Percentiles rank a stretch among this genome's conserved stretches.
Evolutionary conservation across 2,113 vertebrate species (phyloP).

Genomic region (Morone chrysops): DNA sequence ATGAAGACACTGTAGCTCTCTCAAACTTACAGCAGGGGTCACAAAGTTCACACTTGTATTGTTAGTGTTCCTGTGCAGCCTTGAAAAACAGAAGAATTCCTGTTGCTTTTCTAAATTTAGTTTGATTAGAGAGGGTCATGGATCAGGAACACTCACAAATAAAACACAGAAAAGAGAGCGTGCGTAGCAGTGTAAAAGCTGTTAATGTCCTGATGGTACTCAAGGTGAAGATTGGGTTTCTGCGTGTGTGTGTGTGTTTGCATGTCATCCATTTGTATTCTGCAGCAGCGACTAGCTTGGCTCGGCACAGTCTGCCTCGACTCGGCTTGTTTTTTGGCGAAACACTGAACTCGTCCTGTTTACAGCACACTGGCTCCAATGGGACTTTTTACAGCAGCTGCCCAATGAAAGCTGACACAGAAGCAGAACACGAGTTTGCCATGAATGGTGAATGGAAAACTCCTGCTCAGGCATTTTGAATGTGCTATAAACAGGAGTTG

Average conservation of each 20-base stretch:
- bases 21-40: background rate
- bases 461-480: slow-evolving; percentile 41
- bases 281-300: slow-evolving; percentile 64
- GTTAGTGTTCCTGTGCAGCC: background rate
- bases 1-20: background rate
- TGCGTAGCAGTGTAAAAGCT: slow-evolving; percentile 16
- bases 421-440: slow-evolving; percentile 4
- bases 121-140: background rate
- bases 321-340: slow-evolving; percentile 31
- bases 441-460: slow-evolving; percentile 13
- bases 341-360: slow-evolving; percentile 56
- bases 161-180: background rate
- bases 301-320: slow-evolving; percentile 55
- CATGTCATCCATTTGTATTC: slow-evolving; percentile 15
- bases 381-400: slow-evolving; percentile 18
- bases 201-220: background rate
- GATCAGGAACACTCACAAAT: slow-evolving; percentile 12
- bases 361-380: slow-evolving; percentile 57
- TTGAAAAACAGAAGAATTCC: background rate
- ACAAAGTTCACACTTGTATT: background rate
- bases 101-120: background rate
- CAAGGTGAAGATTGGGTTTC: background rate
- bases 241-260: background rate
- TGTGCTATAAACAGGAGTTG: slow-evolving; percentile 68
- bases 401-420: slow-evolving; percentile 14